These are phyloP conservation scores for Byasa hedistus DNA, from an alignment of 2,888 invertebrate genomes.

Conservation along the genomic window DNA sequence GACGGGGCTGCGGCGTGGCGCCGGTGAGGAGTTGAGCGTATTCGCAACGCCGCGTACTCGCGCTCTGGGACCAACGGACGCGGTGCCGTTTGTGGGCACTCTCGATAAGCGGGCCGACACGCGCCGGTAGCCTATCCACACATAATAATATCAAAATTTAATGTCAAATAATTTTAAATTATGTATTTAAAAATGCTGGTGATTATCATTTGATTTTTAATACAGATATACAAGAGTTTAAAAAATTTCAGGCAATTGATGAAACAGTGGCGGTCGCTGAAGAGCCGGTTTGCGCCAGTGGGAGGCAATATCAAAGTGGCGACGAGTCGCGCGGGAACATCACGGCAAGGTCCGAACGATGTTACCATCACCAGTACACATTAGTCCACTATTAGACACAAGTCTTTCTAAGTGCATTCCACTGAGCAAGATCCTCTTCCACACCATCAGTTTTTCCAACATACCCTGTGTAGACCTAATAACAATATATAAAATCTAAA, in stretches of 20 bases:
- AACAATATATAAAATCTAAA: too few relatives aligned
- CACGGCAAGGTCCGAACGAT: neutral
- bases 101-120: conserved; percentile 30
- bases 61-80: conserved; percentile 45
- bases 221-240: neutral
- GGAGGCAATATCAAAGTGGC: conserved; percentile 6
- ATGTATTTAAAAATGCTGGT: too few relatives aligned
- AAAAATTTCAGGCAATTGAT: conserved; percentile 46
- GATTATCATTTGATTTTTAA: neutral
- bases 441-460: too few relatives aligned
- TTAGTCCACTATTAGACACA: too few relatives aligned
- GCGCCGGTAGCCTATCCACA: neutral
- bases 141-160: too few relatives aligned
- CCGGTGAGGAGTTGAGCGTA: conserved; percentile 55
- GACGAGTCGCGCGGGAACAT: conserved; percentile 30
- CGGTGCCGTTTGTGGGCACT: conserved; percentile 57
- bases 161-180: too few relatives aligned
- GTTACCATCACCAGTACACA: too few relatives aligned
- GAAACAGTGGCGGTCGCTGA: conserved; percentile 51
- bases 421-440: too few relatives aligned
- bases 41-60: conserved; percentile 43
- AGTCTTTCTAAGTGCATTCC: too few relatives aligned
- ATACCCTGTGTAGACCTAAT: too few relatives aligned
- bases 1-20: conserved; percentile 49
- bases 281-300: conserved; percentile 41